A percentile compares a stretch with the other conserved stretches of the same genome.
phyloP scores from a whole-genome alignment of 2,113 vertebrate species.

The Crotalus tigris region DNA sequence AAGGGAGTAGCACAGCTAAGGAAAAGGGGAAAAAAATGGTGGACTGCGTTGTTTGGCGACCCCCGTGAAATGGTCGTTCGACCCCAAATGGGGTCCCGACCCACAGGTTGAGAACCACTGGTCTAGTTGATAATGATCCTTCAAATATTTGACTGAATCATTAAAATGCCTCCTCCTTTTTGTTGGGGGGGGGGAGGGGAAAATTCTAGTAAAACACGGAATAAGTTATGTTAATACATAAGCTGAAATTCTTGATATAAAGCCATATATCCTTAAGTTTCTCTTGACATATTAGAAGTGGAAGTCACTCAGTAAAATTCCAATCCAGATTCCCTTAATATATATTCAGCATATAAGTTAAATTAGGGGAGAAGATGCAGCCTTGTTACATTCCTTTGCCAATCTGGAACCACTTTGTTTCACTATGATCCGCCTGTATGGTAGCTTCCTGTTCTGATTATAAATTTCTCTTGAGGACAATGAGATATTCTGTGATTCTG shows the following conservation, averaged over 20 bases:
- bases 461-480: background rate
- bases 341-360: background rate
- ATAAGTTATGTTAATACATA: constrained; percentile 40
- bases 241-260: background rate
- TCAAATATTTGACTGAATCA: constrained; percentile 54
- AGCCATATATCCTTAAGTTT: background rate
- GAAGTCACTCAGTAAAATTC: background rate
- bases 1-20: too few relatives aligned
- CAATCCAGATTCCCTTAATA: background rate
- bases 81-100: too few relatives aligned
- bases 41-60: too few relatives aligned
- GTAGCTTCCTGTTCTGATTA: background rate
- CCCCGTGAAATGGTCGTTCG: too few relatives aligned
- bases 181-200: background rate
- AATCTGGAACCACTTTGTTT: background rate
- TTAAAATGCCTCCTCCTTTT: constrained; percentile 43
- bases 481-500: constrained; percentile 32
- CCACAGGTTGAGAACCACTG: too few relatives aligned
- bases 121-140: constrained; percentile 41
- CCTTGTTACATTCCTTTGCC: background rate
- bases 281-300: too few relatives aligned
- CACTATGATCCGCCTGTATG: background rate
- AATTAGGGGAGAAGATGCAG: background rate
- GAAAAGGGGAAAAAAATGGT: too few relatives aligned
- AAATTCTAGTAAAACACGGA: constrained; percentile 49